A percentile compares a stretch with the other conserved stretches of the same genome.
Conservation (phyloP, 2,113 vertebrate species). For the Egretta garzetta region DNA sequence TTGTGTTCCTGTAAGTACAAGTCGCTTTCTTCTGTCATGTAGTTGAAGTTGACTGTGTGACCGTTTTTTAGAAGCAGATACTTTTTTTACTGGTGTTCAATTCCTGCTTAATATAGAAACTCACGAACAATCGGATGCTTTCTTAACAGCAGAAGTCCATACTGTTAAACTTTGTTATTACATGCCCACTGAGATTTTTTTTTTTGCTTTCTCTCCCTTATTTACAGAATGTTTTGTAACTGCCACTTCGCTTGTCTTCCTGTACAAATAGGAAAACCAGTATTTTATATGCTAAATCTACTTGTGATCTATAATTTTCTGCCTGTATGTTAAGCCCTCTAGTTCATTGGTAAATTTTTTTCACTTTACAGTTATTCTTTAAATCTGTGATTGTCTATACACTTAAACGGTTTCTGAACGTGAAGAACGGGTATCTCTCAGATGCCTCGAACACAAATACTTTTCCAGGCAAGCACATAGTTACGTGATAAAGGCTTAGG, state of each 20-base stretch:
- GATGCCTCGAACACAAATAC: not conserved
- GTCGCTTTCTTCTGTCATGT: not conserved
- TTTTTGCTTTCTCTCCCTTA: not conserved
- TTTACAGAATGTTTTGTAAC: not conserved
- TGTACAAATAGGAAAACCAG: not conserved
- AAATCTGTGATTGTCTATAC: not conserved
- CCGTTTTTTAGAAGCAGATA: not conserved
- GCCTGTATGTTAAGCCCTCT: not conserved
- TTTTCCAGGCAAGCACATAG: not conserved
- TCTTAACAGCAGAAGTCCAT: not conserved
- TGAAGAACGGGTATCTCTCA: not conserved
- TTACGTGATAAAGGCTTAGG: not conserved
- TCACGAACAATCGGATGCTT: not conserved
- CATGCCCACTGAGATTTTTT: not conserved
- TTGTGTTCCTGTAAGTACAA: not conserved
- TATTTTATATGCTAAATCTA: not conserved
- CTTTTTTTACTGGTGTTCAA: not conserved
- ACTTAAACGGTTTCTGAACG: fast-evolving
- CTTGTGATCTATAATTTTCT: not conserved
- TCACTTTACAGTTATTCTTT: not conserved
- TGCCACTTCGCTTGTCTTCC: not conserved
- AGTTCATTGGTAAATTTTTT: not conserved
- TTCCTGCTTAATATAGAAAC: not conserved
- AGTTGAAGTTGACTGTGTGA: not conserved
- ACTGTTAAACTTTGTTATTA: not conserved